phyloP scores from a whole-genome alignment of 1,140 invertebrate species.

The Myzus persicae region DNA sequence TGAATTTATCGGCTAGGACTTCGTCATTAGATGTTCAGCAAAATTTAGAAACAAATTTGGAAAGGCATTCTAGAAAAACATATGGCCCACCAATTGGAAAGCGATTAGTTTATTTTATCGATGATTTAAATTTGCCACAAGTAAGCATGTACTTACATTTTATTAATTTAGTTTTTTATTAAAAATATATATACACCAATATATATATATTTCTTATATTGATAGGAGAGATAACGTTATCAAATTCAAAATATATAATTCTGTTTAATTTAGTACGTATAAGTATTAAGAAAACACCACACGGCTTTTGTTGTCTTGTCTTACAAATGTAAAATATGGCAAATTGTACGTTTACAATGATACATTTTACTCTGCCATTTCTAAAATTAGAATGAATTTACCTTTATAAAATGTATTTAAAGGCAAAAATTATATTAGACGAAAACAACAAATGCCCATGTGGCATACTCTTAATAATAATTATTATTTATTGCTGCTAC shows the following conservation, averaged over 20 bases:
- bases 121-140: slow-evolving; percentile 94
- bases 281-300: too few species aligned
- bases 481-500: background rate
- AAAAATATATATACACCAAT: background rate
- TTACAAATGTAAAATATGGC: too few species aligned
- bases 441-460: too few species aligned
- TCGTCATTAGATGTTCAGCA: slow-evolving; percentile 87
- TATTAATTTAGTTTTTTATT: background rate
- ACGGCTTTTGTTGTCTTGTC: too few species aligned
- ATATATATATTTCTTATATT: background rate
- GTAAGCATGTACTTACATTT: slow-evolving; percentile 64
- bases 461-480: too few species aligned
- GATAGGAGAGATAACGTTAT: background rate
- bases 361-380: too few species aligned
- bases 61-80: slow-evolving; percentile 87
- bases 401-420: too few species aligned
- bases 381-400: too few species aligned
- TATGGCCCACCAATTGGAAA: slow-evolving; percentile 86
- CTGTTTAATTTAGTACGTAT: background rate
- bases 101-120: slow-evolving; percentile 86
- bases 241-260: too few species aligned
- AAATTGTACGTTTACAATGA: too few species aligned
- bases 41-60: slow-evolving; percentile 84
- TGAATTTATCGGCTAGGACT: slow-evolving; percentile 92
- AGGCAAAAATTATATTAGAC: too few species aligned